A percentile compares a stretch with the other conserved stretches of the same genome.
Conservation (phyloP, 2,113 vertebrate species). For the Prinia subflava region DNA sequence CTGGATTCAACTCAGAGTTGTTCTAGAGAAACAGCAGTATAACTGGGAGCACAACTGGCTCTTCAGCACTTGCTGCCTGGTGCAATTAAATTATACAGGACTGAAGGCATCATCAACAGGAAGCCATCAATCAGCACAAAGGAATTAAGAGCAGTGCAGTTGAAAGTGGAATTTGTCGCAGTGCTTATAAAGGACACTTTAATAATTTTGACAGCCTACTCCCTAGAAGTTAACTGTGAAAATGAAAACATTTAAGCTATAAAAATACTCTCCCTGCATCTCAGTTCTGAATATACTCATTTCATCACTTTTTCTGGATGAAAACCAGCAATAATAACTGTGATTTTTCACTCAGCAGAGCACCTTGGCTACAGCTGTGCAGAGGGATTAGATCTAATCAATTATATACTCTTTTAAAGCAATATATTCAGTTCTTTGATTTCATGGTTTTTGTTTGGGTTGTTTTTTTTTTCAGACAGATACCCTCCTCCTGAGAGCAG, state of each 20-base stretch:
- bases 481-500: slow-evolving; percentile 85
- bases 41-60: background rate
- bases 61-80: background rate
- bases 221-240: slow-evolving; percentile 6
- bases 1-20: background rate
- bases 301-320: slow-evolving; percentile 9
- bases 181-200: background rate
- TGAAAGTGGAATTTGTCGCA: background rate
- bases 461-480: slow-evolving; percentile 79
- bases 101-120: background rate
- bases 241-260: slow-evolving; percentile 5
- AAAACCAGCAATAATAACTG: background rate
- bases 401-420: background rate
- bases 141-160: background rate
- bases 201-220: slow-evolving; percentile 5
- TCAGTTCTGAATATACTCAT: background rate
- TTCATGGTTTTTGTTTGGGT: background rate
- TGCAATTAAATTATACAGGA: background rate
- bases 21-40: background rate
- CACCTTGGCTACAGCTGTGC: slow-evolving; percentile 1
- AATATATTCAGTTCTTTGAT: slow-evolving; percentile 7
- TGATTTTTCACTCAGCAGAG: slow-evolving; percentile 37
- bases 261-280: background rate
- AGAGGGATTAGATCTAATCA: slow-evolving; percentile 10
- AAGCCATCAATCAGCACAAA: background rate